phyloP scores from a whole-genome alignment of 2,888 invertebrate genomes.

The Matsumyia berberina region DNA sequence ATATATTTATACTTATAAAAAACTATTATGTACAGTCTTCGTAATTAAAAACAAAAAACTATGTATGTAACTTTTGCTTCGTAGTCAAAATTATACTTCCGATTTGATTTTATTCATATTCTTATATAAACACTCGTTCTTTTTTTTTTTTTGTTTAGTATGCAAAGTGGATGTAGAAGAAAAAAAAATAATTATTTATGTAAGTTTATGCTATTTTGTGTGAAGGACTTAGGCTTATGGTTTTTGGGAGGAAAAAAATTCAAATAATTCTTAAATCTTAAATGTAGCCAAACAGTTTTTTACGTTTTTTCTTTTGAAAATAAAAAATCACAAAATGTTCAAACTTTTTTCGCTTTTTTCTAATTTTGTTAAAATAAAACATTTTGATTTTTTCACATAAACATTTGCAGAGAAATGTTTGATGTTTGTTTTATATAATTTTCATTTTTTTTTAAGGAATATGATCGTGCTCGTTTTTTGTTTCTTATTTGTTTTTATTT shows the following conservation, averaged over 20 bases:
- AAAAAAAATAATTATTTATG: constrained; percentile 36
- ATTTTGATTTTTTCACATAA: constrained; percentile 56
- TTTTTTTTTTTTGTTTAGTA: constrained; percentile 23
- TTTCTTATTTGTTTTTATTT: constrained; percentile 76
- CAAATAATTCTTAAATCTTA: constrained; percentile 39
- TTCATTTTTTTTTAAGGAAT: constrained; percentile 79
- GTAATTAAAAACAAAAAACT: constrained; percentile 45
- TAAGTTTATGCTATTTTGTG: constrained; percentile 65
- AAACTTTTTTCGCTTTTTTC: constrained; percentile 34
- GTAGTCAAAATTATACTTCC: constrained; percentile 52
- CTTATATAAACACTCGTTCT: constrained; percentile 11
- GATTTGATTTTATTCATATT: constrained; percentile 54
- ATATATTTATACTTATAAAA: constrained; percentile 51
- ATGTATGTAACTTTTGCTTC: constrained; percentile 34
- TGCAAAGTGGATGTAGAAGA: constrained; percentile 44
- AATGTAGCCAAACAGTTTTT: constrained; percentile 61
- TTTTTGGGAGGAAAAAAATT: constrained; percentile 62
- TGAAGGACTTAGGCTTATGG: constrained; percentile 75
- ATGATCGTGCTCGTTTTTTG: constrained; percentile 81
- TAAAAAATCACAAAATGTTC: constrained; percentile 49
- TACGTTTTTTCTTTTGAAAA: constrained; percentile 17
- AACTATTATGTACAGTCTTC: constrained; percentile 75
- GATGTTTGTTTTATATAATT: constrained; percentile 64
- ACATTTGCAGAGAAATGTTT: constrained; percentile 69
- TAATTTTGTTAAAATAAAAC: constrained; percentile 68